Evolutionary conservation across 2,797 vertebrate species (phyloP).

Genomic region (Sphaeramia orbicularis): DNA sequence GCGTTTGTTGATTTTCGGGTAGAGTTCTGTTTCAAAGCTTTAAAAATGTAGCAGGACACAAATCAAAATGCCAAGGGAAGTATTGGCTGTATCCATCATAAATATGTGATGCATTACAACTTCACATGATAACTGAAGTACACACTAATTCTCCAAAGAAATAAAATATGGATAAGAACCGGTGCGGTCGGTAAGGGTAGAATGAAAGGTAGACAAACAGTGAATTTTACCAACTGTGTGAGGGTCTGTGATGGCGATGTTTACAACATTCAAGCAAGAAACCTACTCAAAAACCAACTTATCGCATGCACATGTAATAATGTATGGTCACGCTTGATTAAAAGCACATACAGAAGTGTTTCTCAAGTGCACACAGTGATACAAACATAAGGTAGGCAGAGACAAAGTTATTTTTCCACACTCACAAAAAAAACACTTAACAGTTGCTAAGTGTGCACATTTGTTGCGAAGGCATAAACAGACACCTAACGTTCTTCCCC

Average conservation of each 20-base stretch:
- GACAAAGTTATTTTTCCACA: slow-evolving; percentile 44
- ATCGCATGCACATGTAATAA: no score
- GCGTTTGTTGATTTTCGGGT: neutral
- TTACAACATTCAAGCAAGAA: no score
- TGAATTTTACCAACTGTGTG: slow-evolving; percentile 41
- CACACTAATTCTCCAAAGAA: slow-evolving; percentile 39
- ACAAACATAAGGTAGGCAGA: slow-evolving; percentile 35
- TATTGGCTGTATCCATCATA: slow-evolving; percentile 36
- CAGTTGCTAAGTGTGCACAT: slow-evolving; percentile 15
- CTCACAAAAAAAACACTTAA: slow-evolving; percentile 27
- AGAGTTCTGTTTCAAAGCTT: slow-evolving; percentile 14
- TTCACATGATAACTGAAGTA: slow-evolving; percentile 36
- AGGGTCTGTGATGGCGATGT: slow-evolving; percentile 43
- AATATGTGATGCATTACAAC: no score
- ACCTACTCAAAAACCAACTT: no score
- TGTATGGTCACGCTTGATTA: neutral
- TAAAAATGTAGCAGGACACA: slow-evolving; percentile 29
- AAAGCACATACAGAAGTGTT: slow-evolving; percentile 18
- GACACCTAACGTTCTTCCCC: slow-evolving; percentile 4
- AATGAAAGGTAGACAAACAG: slow-evolving; percentile 21
- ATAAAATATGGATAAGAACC: slow-evolving; percentile 62
- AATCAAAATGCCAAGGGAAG: slow-evolving; percentile 23
- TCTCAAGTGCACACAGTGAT: slow-evolving; percentile 27
- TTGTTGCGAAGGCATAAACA: slow-evolving; percentile 35
- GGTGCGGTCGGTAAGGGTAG: slow-evolving; percentile 23